phyloP scores from a whole-genome alignment of 2,113 vertebrate species.

The Clarias batrachus region DNA sequence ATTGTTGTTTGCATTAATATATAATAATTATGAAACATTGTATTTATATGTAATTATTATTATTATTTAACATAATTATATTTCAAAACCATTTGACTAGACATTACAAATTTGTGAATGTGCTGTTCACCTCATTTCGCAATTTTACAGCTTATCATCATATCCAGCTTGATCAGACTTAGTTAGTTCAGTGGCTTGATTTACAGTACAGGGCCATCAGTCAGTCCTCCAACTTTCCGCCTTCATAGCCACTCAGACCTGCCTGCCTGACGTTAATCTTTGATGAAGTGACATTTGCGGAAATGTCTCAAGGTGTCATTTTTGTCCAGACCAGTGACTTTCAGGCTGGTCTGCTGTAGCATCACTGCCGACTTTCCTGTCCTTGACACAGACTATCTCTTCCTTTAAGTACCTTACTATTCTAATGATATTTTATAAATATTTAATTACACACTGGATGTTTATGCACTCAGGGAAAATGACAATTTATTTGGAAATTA shows the following conservation, averaged over 20 bases:
- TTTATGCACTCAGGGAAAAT: not conserved
- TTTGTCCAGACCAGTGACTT: slow-evolving; percentile 43
- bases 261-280: slow-evolving; percentile 57
- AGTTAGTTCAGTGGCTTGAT: not conserved
- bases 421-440: not conserved
- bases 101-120: not conserved
- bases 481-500: too few species aligned
- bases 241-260: slow-evolving; percentile 19
- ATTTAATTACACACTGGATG: not conserved
- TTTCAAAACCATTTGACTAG: not conserved
- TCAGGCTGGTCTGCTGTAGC: slow-evolving; percentile 27
- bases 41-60: too few species aligned
- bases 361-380: slow-evolving; percentile 18
- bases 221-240: slow-evolving; percentile 6
- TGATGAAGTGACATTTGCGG: slow-evolving; percentile 60
- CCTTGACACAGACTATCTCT: slow-evolving; percentile 12
- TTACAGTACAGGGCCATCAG: slow-evolving; percentile 5
- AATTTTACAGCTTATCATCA: not conserved
- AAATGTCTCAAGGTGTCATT: slow-evolving; percentile 52
- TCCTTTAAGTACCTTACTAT: not conserved
- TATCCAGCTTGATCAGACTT: not conserved
- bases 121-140: not conserved
- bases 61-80: not conserved
- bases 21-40: not conserved
- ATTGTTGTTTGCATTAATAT: not conserved